Conservation (phyloP, 2,888 invertebrate genomes). For the Andrena flavipes region DNA sequence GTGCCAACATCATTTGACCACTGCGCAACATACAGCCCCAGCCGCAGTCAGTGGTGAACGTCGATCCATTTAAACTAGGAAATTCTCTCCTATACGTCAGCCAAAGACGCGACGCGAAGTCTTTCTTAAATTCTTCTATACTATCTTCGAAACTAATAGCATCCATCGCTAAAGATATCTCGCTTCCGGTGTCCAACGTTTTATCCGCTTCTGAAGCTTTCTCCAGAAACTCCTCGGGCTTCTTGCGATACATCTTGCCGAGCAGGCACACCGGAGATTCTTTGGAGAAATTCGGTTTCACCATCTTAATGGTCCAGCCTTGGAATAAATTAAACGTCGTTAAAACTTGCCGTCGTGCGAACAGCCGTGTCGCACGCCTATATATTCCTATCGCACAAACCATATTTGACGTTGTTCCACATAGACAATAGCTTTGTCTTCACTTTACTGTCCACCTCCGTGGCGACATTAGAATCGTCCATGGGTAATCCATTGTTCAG, state of each 20-base stretch:
- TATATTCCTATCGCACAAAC: slow-evolving; percentile 82
- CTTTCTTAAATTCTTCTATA: slow-evolving; percentile 93
- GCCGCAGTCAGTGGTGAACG: slow-evolving; percentile 95
- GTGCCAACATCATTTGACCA: slow-evolving; percentile 97
- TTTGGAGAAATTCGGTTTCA: slow-evolving; percentile 90
- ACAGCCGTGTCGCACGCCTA: slow-evolving; percentile 30
- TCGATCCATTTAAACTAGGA: slow-evolving; percentile 92
- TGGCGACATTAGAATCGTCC: slow-evolving; percentile 74
- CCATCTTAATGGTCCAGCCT: slow-evolving; percentile 92
- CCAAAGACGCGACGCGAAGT: slow-evolving; percentile 94
- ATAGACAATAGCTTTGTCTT: slow-evolving; percentile 93
- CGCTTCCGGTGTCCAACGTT: slow-evolving; percentile 79
- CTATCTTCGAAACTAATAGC: slow-evolving; percentile 85
- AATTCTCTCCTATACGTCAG: slow-evolving; percentile 95
- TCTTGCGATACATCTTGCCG: slow-evolving; percentile 93
- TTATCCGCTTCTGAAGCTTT: slow-evolving; percentile 79
- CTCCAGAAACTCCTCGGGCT: slow-evolving; percentile 84
- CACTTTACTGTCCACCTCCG: slow-evolving; percentile 90
- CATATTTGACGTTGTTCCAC: slow-evolving; percentile 97
- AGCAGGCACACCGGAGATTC: slow-evolving; percentile 95
- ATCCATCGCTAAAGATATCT: slow-evolving; percentile 79
- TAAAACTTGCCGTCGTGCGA: background rate
- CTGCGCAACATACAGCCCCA: slow-evolving; percentile 97
- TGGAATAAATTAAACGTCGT: slow-evolving; percentile 42
- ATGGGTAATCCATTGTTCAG: slow-evolving; percentile 70